phyloP scores from a whole-genome alignment of 2,888 invertebrate genomes.

The Tetragnatha montana region DNA sequence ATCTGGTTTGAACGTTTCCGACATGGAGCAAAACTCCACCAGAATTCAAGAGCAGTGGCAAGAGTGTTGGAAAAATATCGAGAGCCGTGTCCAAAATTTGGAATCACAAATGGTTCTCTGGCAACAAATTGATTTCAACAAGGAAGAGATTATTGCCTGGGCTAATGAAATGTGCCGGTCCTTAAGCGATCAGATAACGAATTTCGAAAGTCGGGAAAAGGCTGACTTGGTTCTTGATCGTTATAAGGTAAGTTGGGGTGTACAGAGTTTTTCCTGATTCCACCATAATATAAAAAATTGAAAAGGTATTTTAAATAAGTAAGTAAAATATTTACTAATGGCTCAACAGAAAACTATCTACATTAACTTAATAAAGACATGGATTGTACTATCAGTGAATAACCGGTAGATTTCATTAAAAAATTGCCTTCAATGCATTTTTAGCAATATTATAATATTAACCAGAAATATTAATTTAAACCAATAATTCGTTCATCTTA shows the following conservation, averaged over 20 bases:
- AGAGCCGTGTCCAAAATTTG: slow-evolving; percentile 85
- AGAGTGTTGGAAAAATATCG: slow-evolving; percentile 79
- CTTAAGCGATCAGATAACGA: slow-evolving; percentile 85
- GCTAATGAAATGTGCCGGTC: slow-evolving; percentile 87
- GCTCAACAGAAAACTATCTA: too few relatives aligned
- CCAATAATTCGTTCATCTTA: too few relatives aligned
- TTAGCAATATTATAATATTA: too few relatives aligned
- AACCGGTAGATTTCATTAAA: too few relatives aligned
- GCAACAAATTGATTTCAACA: slow-evolving; percentile 92
- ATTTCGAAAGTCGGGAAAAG: slow-evolving; percentile 87
- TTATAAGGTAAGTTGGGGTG: slow-evolving; percentile 80
- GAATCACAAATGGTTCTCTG: slow-evolving; percentile 94
- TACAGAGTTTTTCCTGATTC: too few relatives aligned
- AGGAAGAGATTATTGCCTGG: slow-evolving; percentile 89
- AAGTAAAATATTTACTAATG: too few relatives aligned
- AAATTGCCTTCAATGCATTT: too few relatives aligned
- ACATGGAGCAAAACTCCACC: slow-evolving; percentile 75
- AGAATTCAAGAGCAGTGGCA: slow-evolving; percentile 73
- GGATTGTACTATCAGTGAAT: too few relatives aligned
- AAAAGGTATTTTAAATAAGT: too few relatives aligned
- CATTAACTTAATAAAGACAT: too few relatives aligned
- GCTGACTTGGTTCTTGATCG: slow-evolving; percentile 86
- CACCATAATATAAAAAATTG: too few relatives aligned
- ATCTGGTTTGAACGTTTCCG: slow-evolving; percentile 81
- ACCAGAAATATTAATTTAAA: too few relatives aligned